Base-by-base conservation (phyloP, 2,113 vertebrate species). In the Motacilla alba region DNA sequence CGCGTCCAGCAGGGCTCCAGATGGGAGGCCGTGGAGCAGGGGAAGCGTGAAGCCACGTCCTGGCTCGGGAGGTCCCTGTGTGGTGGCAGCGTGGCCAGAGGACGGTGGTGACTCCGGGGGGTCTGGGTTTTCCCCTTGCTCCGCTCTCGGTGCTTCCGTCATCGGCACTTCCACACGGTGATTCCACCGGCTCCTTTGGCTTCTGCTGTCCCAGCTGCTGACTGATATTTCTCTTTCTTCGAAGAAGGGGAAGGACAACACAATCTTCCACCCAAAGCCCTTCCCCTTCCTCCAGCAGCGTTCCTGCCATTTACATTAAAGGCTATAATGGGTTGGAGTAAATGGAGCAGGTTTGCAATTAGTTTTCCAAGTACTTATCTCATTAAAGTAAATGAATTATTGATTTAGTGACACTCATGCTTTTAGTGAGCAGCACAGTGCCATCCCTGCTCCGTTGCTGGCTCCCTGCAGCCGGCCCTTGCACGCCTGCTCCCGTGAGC, bases 341-440 rank as follows among this genome's bases (percentile, higher is more conserved):
- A 99, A 99, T 98, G 98, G 98, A 98, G 98, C 98, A 97, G 98
- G 98, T 98, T 98, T 98, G 98, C 98, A 99, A 99, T 99, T 99
- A 99, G 98, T 99, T 99, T 99, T 99, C 98, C 97, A 97, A 99
- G 98, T 99, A 99, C 98, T 99, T 99, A 99, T 99, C 99, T 99
- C 99, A 99, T 99, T 99, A 99, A 99, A 99, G 99, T 99, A 99
- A 99, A 99, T 99, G 98, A 99, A 99, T 99, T 99, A 99, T 99
- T 99, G 99, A 99, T 99, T 99, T 98, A 98, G 98, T 97, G 98
- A 99, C 98, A 99, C 98, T 98, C 98, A 96, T 98, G 99, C 98
- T 99, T 99, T 99, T 98, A 99, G 98, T 98, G 98, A 98, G 98
- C 98, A 98, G 98, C 98, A 63, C 94, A 59, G 97, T 97, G 98